Evolutionary conservation across 2,888 invertebrate species (phyloP), one percentile per base, ranked within the genome.

Genomic region (Opisthograptis luteolata): DNA sequence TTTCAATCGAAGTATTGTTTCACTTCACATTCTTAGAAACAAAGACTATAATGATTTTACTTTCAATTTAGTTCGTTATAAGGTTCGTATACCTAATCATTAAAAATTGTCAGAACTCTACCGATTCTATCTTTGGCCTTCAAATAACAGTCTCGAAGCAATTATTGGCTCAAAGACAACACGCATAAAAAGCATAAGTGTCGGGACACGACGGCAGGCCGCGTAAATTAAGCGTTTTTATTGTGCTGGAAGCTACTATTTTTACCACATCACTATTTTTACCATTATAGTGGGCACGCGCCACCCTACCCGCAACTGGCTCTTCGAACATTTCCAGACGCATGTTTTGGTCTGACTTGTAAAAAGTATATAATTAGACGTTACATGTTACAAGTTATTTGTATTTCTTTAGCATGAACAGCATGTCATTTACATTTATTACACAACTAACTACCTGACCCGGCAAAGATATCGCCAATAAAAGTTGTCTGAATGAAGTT

Each of bases 141-240:
- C 69, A 49, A 65, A 70, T 70, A 68, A 68, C 69, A 58, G 70
- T 71, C 76, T 64, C 68, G 68, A 68, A 71, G 79, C 80, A 78
- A 82, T 84, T 88, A 85, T 88, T 87, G 81, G 84, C 79, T 81
- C 81, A 81, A 84, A 85, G 84, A 86, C 82, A 88, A 88, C 88
- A 88, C 80, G 74, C 88, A 86, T 89, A 89, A 89, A 89, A 77
- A 83, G 81, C 87, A 83, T 87, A 84, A 86, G 87, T 85, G 88
- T 87, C 88, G 79, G 71, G 68, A 69, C 65, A 66, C 73, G 75
- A 74, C 75, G 73, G 79, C 80, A 66, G 74, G 73, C 79, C 79
- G 77, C 87, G 87, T 90, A 90, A 89, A 89, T 87, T 88, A 84
- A 85, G 76, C 79, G 76, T 81, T 87, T 89, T 90, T 90, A 90